phyloP scores from a whole-genome alignment of 2,797 vertebrate species.

The Bradypodion pumilum region DNA sequence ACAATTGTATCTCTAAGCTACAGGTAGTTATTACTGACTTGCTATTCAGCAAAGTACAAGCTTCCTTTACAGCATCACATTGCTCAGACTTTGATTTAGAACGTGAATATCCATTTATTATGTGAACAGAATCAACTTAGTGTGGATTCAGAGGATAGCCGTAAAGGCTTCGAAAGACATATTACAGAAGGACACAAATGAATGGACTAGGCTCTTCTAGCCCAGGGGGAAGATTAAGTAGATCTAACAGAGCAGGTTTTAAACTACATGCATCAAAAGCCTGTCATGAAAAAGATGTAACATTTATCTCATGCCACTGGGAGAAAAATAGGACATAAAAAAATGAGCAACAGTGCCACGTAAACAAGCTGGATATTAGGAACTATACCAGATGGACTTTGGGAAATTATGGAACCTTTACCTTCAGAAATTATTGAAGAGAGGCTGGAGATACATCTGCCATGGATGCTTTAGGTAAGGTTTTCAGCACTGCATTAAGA shows the following conservation, averaged over 20 bases:
- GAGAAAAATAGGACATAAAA: background rate
- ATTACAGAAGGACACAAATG: conserved; percentile 3
- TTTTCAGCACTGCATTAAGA: background rate
- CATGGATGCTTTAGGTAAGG: background rate
- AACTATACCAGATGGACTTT: conserved; percentile 5
- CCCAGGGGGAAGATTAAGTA: background rate
- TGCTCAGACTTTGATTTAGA: conserved; percentile 20
- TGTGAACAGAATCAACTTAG: conserved; percentile 14
- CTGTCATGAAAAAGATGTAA: conserved; percentile 10
- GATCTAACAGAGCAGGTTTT: conserved; percentile 20
- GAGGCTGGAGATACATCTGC: background rate
- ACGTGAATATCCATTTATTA: conserved; percentile 24
- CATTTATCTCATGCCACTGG: background rate
- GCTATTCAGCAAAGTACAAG: background rate
- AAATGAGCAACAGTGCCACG: background rate
- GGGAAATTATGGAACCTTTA: conserved; percentile 14
- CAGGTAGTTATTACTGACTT: conserved; percentile 8
- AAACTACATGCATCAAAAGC: background rate
- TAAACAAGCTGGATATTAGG: background rate
- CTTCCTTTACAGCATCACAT: background rate
- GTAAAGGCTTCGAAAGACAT: conserved; percentile 10
- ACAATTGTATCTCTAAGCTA: conserved; percentile 7
- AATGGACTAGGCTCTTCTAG: background rate
- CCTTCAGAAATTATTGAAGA: conserved; percentile 16
- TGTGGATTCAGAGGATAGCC: conserved; percentile 13